Evolutionary conservation across 2,113 vertebrate species (phyloP), one percentile per base, ranked within the genome.

Genomic region (Antigone vipio): DNA sequence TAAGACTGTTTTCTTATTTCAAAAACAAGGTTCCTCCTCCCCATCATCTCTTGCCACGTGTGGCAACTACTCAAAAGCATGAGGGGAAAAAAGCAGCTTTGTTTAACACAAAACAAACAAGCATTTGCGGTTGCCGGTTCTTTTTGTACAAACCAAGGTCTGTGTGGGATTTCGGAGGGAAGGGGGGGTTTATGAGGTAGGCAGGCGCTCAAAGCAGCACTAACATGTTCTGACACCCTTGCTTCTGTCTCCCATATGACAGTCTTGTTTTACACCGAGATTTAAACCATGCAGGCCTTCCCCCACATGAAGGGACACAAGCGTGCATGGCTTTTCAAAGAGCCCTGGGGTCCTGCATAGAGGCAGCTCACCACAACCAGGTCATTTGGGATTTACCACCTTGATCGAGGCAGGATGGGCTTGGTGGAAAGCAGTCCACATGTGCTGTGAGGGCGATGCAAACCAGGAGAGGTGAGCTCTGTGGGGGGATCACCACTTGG

Each of bases 51-150:
- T n/a, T 80, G 56, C 67, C 78, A 93, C 4, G 0, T 56, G 64
- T 69, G 50, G 68, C 73, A 77, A 64, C 77, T 71, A 11, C 78
- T 85, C 69, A 91, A 24, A 90, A 87, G 47, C 60, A 74, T 0
- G 26, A 69, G 40, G 29, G 80, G 7, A 19, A 15, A 24, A 35
- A 82, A 82, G 68, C 78, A 71, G 82, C 76, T 95, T 90, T 94
- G 81, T 84, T 91, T 67, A 60, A 73, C 21, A 85, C 20, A 69
- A 91, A 85, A 60, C 68, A 82, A 95, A 63, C 64, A 89, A 58
- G 52, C 50, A 44, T 81, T 78, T 80, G 77, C 84, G 52, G 75
- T 53, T 77, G 56, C 64, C 76, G 74, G 64, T 10, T 95, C 50
- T 78, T 88, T 92, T 47, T 71, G 77, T 32, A 47, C 47, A 40